Base-by-base conservation (phyloP, 2,113 vertebrate genomes). In the Bambusicola thoracicus region DNA sequence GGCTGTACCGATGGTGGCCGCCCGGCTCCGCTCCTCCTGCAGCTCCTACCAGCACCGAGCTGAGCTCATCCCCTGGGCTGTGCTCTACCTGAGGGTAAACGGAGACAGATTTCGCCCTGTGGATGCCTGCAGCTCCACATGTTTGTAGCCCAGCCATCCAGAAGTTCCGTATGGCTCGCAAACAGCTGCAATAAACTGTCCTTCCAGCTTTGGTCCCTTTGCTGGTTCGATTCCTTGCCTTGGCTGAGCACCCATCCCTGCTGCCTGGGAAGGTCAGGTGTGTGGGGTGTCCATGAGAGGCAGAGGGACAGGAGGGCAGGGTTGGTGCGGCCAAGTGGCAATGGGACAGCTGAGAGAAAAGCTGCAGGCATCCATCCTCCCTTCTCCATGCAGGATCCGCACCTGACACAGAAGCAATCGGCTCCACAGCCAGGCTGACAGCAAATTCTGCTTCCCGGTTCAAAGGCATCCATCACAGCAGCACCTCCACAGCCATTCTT, bases 101-200 rank as follows among this genome's bases (percentile, higher is more conserved):
- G 44, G 24, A 29, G 13, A 5, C 11, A 5, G 25, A 43, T 19
- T 14, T 41, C 34, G 49, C 46, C 55, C 8, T 4, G 10, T 4
- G 34, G 32, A 5, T 70, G 55, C 16, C 8, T 11, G 1, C 30
- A 6, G 25, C 6, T n/a, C 5, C 36, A 1, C 22, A 1, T 53
- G 12, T 8, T 13, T 24, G 0, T 2, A 40, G 76, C 7, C 18
- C 48, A 43, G 65, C 20, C 4, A 46, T 53, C 13, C 0, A 11
- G 13, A 40, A 63, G 61, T 53, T 24, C 29, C 0, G 0, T 3
- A 0, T 0, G 38, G 43, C 43, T 87, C n/a, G 10, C 0, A 0
- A 19, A 13, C 6, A 7, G 49, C 29, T 30, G 36, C 1, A 53
- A 2, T 3, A 6, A 2, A 1, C 4, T n/a, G 34, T 30, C 16